These are phyloP conservation scores for Pagetopsis macropterus DNA, from an alignment of 2,797 vertebrate species.

Conservation along the genomic window DNA sequence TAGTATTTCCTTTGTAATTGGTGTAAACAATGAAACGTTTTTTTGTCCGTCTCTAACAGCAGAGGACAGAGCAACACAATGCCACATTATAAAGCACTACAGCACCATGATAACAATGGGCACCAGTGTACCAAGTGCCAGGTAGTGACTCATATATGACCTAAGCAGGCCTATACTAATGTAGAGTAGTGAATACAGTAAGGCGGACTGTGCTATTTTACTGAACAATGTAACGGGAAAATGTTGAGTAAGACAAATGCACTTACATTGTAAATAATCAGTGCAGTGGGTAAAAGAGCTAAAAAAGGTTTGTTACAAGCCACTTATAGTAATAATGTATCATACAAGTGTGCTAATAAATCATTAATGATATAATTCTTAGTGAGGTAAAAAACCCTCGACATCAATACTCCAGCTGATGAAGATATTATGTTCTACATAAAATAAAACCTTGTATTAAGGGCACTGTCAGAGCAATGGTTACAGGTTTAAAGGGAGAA, in stretches of 20 bases:
- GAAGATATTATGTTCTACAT: no score
- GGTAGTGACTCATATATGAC: constrained; percentile 85
- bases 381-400: no score
- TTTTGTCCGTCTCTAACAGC: constrained; percentile 52
- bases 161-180: constrained; percentile 73
- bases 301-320: constrained; percentile 3
- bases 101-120: constrained; percentile 77
- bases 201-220: constrained; percentile 35
- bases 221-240: constrained; percentile 20
- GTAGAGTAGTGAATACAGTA: constrained; percentile 63
- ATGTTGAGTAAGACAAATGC: constrained; percentile 23
- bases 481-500: no score
- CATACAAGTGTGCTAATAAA: neutral
- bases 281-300: constrained; percentile 22
- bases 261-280: constrained; percentile 32
- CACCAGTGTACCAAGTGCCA: constrained; percentile 80
- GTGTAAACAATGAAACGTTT: constrained; percentile 35
- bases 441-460: no score
- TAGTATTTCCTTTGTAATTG: neutral
- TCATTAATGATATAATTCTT: no score
- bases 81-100: constrained; percentile 75
- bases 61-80: constrained; percentile 73
- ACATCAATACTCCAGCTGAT: no score
- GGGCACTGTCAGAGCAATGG: no score
- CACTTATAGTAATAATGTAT: neutral